phyloP scores from a whole-genome alignment of 2,113 vertebrate genomes.

The Galbula dea region DNA sequence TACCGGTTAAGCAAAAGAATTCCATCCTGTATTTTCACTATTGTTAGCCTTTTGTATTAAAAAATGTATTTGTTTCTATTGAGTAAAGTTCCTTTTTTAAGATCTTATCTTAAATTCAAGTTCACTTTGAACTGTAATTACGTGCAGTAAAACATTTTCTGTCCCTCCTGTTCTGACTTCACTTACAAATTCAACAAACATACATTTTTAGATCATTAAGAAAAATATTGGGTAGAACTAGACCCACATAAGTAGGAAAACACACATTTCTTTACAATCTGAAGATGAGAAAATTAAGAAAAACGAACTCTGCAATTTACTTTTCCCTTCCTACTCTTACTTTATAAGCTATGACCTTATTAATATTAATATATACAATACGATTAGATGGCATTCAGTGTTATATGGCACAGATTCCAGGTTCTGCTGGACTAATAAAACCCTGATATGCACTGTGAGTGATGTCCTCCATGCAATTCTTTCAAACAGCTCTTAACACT shows the following conservation, averaged over 20 bases:
- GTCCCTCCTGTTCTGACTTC: background rate
- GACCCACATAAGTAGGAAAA: background rate
- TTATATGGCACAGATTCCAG: background rate
- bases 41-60: background rate
- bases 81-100: background rate
- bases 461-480: background rate
- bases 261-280: background rate
- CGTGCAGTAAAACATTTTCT: background rate
- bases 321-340: background rate
- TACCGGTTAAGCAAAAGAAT: too few relatives aligned
- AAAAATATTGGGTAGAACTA: background rate
- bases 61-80: background rate
- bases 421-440: slow-evolving; percentile 16
- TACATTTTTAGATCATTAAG: background rate
- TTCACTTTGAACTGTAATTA: background rate
- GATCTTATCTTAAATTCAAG: background rate
- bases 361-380: slow-evolving; percentile 5
- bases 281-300: background rate
- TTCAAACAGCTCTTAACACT: background rate
- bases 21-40: background rate
- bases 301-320: background rate
- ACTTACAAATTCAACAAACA: background rate
- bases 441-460: background rate
- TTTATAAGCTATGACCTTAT: background rate
- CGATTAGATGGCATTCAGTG: background rate